Evolutionary conservation across 2,797 vertebrate genomes (phyloP), one percentile per base, ranked within the genome.

Genomic region (Euphonia xanthogaster): DNA sequence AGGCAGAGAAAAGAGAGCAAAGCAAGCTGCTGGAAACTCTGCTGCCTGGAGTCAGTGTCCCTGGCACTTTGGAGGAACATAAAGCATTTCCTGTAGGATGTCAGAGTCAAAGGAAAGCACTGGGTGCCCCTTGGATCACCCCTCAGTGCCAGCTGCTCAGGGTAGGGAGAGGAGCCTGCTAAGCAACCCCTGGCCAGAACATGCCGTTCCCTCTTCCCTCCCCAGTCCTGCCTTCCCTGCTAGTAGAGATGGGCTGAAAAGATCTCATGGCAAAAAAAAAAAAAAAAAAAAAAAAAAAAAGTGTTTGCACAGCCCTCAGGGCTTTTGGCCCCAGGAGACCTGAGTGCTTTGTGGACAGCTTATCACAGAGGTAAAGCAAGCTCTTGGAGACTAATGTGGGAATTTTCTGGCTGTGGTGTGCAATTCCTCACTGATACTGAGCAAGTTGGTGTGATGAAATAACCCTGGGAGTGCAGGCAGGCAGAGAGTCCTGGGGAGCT

Each of bases 61-160:
- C 72, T 20, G 31, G 90, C 35, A 11, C 81, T 97, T 77, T 16
- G 22, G 71, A 93, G 84, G 86, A 88, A 76, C 93, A 94, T 93
- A 96, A 97, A 97, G 80, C 83, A 74, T 92, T 97, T 96, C 94
- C 95, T 92, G 92, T 14, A 53, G 86, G 84, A 88, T 6, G 63
- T 37, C 61, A 3, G 63, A 96, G 92, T 86, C 95, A 94, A 92
- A 94, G 80, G 83, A 91, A 90, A 95, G 82, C 85, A 68, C 77
- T 87, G 84, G 88, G 78, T 96, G 94, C 91, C 94, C 92, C 90
- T 96, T 96, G 94, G 94, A 97, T 97, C 96, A 94, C 86, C 94
- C 48, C 84, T 63, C 9, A 0, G 45, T 96, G 94, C 92, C 89
- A 89, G 86, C 65, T 13, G 23, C 93, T 91, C 47, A 20, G 90